These are phyloP conservation scores for Fragum sueziense DNA, from an alignment of 2,888 invertebrate species.

Conservation along the genomic window DNA sequence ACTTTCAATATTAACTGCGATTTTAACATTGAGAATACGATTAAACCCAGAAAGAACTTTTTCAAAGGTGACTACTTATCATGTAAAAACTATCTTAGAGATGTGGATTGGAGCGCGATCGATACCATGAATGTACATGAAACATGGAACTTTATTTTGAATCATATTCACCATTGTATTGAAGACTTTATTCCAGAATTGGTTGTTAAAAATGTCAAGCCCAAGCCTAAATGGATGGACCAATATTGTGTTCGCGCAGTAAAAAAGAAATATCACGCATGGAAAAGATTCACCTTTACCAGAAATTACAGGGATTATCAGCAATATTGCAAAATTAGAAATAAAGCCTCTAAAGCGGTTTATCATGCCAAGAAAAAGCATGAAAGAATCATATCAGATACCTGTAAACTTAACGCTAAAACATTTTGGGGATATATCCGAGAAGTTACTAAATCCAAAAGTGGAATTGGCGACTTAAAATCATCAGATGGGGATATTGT, in stretches of 20 bases:
- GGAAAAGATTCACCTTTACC: constrained; percentile 1
- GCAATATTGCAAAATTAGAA: constrained; percentile 8
- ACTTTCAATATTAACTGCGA: too few species aligned
- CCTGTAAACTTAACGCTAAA: not conserved
- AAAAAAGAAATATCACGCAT: constrained; percentile 15
- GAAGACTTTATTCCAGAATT: not conserved
- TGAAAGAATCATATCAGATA: not conserved
- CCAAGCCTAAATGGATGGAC: constrained; percentile 16
- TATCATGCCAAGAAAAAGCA: constrained; percentile 5
- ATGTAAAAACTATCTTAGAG: too few species aligned
- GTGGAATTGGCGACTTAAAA: not conserved
- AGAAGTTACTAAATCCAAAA: not conserved
- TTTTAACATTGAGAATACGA: too few species aligned
- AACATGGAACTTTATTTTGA: too few species aligned
- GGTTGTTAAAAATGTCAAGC: not conserved
- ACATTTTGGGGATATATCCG: not conserved
- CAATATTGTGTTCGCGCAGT: constrained; percentile 5
- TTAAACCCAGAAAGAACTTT: too few species aligned
- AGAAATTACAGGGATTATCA: not conserved
- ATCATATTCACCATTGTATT: too few species aligned
- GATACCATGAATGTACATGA: too few species aligned
- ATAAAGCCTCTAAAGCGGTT: not conserved
- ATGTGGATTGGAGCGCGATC: too few species aligned
- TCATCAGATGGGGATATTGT: not conserved
- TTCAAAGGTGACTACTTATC: too few species aligned